phyloP scores from a whole-genome alignment of 2,113 vertebrate species.

The Pterocles gutturalis region DNA sequence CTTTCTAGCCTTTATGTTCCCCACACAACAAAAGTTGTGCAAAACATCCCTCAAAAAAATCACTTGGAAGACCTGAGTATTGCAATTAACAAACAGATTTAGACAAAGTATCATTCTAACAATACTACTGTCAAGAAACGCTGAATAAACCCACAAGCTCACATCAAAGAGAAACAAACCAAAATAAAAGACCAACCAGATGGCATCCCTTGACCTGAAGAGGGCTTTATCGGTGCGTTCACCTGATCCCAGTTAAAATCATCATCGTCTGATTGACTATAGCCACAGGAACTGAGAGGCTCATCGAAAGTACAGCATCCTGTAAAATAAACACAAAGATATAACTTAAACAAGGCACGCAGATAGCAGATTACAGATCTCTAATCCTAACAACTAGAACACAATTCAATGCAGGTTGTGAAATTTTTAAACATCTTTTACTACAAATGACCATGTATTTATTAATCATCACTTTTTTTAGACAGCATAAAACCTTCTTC shows the following conservation, averaged over 20 bases:
- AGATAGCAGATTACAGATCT: background rate
- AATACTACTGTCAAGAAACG: background rate
- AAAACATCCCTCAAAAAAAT: background rate
- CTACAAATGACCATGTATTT: background rate
- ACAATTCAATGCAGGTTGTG: background rate
- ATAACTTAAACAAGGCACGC: background rate
- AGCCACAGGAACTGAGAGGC: constrained; percentile 88
- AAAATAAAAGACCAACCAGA: constrained; percentile 82
- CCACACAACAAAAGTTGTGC: background rate
- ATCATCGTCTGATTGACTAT: constrained; percentile 91
- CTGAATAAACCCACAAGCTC: background rate
- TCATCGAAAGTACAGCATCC: constrained; percentile 95
- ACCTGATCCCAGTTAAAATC: constrained; percentile 96
- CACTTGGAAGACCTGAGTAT: background rate
- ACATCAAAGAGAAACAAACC: background rate
- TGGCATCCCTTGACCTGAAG: constrained; percentile 90
- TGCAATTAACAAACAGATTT: background rate
- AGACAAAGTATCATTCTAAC: background rate
- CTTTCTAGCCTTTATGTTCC: background rate
- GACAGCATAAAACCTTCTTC: background rate
- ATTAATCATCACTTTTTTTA: background rate
- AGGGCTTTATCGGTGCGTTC: constrained; percentile 83
- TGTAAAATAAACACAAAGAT: constrained; percentile 64
- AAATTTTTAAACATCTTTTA: background rate
- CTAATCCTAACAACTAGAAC: background rate